Percentiles rank a stretch among this genome's conserved stretches.
Conservation (phyloP, 1,140 invertebrate species). For the Hypsibius dujardini region DNA sequence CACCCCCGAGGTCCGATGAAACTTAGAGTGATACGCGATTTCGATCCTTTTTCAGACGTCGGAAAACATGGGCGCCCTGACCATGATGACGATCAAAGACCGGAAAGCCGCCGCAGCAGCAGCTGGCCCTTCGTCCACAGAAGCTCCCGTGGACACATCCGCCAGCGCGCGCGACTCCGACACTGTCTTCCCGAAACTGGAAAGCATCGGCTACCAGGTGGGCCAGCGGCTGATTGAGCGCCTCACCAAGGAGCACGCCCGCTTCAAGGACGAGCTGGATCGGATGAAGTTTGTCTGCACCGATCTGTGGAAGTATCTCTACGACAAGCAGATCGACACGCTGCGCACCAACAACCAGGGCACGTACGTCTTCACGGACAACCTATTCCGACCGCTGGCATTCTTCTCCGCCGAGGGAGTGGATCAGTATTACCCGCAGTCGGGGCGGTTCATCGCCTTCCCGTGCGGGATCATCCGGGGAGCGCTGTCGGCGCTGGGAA, state of each 20-base stretch:
- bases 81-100: neutral
- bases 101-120: too few relatives aligned
- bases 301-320: constrained; percentile 88
- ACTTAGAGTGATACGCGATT: too few relatives aligned
- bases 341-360: constrained; percentile 92
- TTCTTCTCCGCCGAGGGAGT: constrained; percentile 18
- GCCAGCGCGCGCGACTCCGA: neutral
- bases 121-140: too few relatives aligned
- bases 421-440: constrained; percentile 21
- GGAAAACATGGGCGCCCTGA: neutral
- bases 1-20: too few relatives aligned
- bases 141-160: too few relatives aligned
- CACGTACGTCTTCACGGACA: constrained; percentile 93
- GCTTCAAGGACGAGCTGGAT: constrained; percentile 93
- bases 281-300: constrained; percentile 98
- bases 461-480: constrained; percentile 88
- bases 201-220: constrained; percentile 10
- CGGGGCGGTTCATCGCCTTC: constrained; percentile 66
- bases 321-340: constrained; percentile 96
- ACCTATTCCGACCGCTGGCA: constrained; percentile 71
- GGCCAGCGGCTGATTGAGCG: constrained; percentile 28
- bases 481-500: constrained; percentile 77
- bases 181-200: neutral
- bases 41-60: neutral
- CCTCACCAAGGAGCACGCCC: constrained; percentile 67